Base-by-base conservation (phyloP, 2,797 vertebrate genomes). In the Gymnothorax reevesii region DNA sequence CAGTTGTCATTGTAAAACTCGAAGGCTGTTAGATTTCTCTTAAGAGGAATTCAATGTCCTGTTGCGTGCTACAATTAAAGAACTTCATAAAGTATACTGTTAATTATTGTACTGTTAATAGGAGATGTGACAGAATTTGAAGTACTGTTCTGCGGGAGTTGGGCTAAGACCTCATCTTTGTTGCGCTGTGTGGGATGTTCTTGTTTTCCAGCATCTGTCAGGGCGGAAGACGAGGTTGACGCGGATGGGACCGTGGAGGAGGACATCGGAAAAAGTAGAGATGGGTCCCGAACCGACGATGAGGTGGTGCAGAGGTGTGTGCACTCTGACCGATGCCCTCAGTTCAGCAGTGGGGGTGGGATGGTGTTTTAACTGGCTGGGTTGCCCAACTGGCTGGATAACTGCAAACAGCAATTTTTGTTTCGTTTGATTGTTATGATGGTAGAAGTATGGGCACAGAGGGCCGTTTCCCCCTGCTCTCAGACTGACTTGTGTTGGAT, bases 201-300 rank as follows among this genome's bases (percentile, higher is more conserved):
- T 52, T 20, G 57, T 13, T 88, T 89, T 10, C 5, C 88, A 99
- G 99, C 95, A 55, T 95, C 96, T 10, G 98, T 97, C 22, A 94
- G 89, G 90, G 99, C 98, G 15, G 97, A 98, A 0, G 98, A 97
- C 0, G 86, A 98, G 5, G 84, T 97, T 27, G 97, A 98, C 27
- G 91, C 97, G 42, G 98, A 99, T 7, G 98, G 95, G 5, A 97
- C 96, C 0, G 96, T 99, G 2, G 99, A 99, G 84, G 98, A 99
- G 0, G 98, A 99, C 86, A 88, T 99, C 80, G 99, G 99, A 4
- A 99, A 99, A 94, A 99, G 99, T 92, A 95, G 98, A 90, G 99
- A 99, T 89, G 98, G 97, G 57, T 99, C 99, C 83, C 96, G 96
- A 90, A 99, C 99, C 0, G 99, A 99, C 17, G 98, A 99, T 57